A percentile compares a stretch with the other conserved stretches of the same genome.
Conservation (phyloP, 1,140 invertebrate genomes). For the Lethrus apterus region DNA sequence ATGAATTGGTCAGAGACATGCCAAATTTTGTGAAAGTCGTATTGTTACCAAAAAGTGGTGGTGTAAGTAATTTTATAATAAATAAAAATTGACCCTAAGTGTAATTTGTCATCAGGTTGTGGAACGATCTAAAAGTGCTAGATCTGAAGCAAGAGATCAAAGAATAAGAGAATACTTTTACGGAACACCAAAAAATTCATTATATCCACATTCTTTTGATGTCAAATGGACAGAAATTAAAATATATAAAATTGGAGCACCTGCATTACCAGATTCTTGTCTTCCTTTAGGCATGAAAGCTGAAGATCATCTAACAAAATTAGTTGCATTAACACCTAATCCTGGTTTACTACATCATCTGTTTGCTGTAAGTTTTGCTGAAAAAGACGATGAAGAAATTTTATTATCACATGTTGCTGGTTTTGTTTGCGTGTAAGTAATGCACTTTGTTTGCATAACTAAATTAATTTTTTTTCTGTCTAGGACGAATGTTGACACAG, state of each 20-base stretch:
- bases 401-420: slow-evolving; percentile 85
- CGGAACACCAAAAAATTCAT: slow-evolving; percentile 64
- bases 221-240: slow-evolving; percentile 80
- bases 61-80: slow-evolving; percentile 53
- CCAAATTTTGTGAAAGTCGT: slow-evolving; percentile 89
- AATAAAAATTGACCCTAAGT: neutral
- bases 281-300: slow-evolving; percentile 93
- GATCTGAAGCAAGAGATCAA: slow-evolving; percentile 70
- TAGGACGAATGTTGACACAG: slow-evolving; percentile 85
- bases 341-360: slow-evolving; percentile 78
- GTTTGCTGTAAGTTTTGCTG: slow-evolving; percentile 78
- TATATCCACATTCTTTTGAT: slow-evolving; percentile 90
- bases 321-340: slow-evolving; percentile 73
- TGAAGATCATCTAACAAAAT: slow-evolving; percentile 86
- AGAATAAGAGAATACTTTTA: slow-evolving; percentile 94
- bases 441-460: slow-evolving; percentile 13
- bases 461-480: slow-evolving; percentile 32
- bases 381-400: slow-evolving; percentile 69
- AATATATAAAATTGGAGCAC: slow-evolving; percentile 92
- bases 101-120: slow-evolving; percentile 58
- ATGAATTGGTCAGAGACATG: slow-evolving; percentile 88
- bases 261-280: slow-evolving; percentile 85
- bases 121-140: slow-evolving; percentile 64
- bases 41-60: slow-evolving; percentile 92
- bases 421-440: slow-evolving; percentile 88